Percentiles rank a stretch among this genome's conserved stretches.
These are phyloP conservation scores for Microplitis deprimator DNA, from an alignment of 2,888 invertebrate genomes.

Conservation along the genomic window DNA sequence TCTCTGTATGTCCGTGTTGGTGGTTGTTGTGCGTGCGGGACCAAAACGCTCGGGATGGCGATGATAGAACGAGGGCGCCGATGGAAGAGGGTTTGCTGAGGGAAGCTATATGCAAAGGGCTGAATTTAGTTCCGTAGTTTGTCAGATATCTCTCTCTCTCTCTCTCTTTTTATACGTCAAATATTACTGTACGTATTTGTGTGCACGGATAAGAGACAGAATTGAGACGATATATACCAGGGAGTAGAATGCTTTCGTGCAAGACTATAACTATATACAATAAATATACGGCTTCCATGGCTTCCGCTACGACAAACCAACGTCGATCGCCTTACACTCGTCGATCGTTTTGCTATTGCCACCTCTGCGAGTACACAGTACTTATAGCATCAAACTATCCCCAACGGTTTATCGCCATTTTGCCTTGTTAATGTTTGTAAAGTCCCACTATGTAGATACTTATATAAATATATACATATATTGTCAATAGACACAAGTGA, in stretches of 20 bases:
- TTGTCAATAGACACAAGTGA: background rate
- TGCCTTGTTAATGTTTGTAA: conserved; percentile 30
- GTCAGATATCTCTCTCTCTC: background rate
- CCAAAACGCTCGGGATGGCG: conserved; percentile 26
- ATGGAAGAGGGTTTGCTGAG: conserved; percentile 10
- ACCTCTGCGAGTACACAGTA: conserved; percentile 60
- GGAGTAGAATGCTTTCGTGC: conserved; percentile 52
- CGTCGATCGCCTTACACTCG: conserved; percentile 69
- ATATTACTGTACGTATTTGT: background rate
- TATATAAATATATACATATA: conserved; percentile 15
- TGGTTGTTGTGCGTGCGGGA: conserved; percentile 43
- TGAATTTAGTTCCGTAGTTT: background rate
- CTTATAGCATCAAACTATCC: conserved; percentile 14
- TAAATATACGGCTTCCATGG: conserved; percentile 67
- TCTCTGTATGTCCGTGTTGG: conserved; percentile 37
- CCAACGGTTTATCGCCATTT: conserved; percentile 35
- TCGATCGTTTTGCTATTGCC: conserved; percentile 69
- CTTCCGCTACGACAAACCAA: conserved; percentile 70
- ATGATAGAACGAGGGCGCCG: conserved; percentile 13
- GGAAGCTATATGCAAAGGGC: background rate
- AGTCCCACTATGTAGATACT: conserved; percentile 12
- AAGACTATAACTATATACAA: conserved; percentile 50
- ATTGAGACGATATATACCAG: conserved; percentile 48
- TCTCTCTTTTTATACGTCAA: background rate
- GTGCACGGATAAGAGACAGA: conserved; percentile 26